Percentiles rank a stretch among this genome's conserved stretches.
Evolutionary conservation across 2,888 invertebrate genomes (phyloP).

Genomic region (Hirtodrosophila histrioides): DNA sequence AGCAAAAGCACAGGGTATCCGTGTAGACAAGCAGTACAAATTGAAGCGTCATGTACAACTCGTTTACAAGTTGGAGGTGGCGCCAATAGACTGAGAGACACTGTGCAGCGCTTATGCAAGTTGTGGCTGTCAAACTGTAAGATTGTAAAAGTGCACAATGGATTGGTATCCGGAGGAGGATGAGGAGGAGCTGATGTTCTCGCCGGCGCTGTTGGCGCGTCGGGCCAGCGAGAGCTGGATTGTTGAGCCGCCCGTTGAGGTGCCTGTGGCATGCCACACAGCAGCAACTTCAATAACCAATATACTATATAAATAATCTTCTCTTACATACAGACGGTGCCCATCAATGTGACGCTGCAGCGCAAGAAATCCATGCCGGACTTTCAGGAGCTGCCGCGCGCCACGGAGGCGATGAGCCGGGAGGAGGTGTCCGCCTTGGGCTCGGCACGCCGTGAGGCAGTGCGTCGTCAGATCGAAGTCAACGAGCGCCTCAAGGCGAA

Average conservation of each 20-base stretch:
- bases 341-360: constrained; percentile 91
- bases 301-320: constrained; percentile 17
- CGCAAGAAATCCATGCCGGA: constrained; percentile 99
- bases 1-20: constrained; percentile 10
- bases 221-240: constrained; percentile 96
- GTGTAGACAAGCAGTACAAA: constrained; percentile 21
- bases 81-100: constrained; percentile 38
- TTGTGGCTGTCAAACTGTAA: constrained; percentile 14
- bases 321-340: constrained; percentile 88
- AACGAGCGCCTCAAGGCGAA: constrained; percentile 96
- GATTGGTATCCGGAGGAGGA: constrained; percentile 92
- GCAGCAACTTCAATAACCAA: neutral
- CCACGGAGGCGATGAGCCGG: constrained; percentile 93
- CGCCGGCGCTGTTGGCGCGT: constrained; percentile 93
- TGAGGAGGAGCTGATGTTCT: constrained; percentile 93
- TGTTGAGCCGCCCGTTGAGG: constrained; percentile 94
- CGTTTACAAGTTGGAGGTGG: constrained; percentile 66
- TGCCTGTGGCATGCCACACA: constrained; percentile 74
- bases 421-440: constrained; percentile 98
- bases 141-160: constrained; percentile 84
- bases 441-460: constrained; percentile 96
- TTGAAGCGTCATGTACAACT: constrained; percentile 68
- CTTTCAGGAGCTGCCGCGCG: constrained; percentile 92
- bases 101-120: constrained; percentile 57
- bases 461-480: constrained; percentile 95